Evolutionary conservation across 2,888 invertebrate genomes (phyloP).

Genomic region (Sylvicola cinctus): DNA sequence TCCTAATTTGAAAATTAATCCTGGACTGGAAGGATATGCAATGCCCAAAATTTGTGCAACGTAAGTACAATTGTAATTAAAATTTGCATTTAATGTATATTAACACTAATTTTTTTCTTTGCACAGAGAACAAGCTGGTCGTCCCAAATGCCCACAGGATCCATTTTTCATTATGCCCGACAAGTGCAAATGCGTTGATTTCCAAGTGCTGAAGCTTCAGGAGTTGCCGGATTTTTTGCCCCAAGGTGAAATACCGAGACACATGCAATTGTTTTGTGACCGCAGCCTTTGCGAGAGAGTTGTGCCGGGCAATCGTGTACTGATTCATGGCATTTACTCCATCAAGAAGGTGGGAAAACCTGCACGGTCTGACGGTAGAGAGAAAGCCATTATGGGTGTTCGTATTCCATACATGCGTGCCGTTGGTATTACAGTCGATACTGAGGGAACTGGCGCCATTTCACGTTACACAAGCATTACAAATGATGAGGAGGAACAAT

Average conservation of each 20-base stretch:
- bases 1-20: constrained; percentile 74
- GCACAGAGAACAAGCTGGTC: constrained; percentile 73
- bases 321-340: constrained; percentile 86
- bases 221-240: constrained; percentile 78
- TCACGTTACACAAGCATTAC: constrained; percentile 31
- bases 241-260: constrained; percentile 86
- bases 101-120: constrained; percentile 6
- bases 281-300: constrained; percentile 79
- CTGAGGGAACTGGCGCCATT: constrained; percentile 49
- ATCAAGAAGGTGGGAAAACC: constrained; percentile 64
- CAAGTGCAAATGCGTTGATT: constrained; percentile 93
- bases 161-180: constrained; percentile 97
- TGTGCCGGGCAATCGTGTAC: constrained; percentile 88
- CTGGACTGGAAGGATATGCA: constrained; percentile 89
- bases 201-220: constrained; percentile 92
- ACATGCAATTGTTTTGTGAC: constrained; percentile 86
- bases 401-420: constrained; percentile 87
- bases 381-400: constrained; percentile 73
- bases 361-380: constrained; percentile 44
- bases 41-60: constrained; percentile 87
- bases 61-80: constrained; percentile 31
- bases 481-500: constrained; percentile 41
- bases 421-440: constrained; percentile 75
- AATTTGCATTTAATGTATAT: neutral
- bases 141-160: constrained; percentile 86